Percentiles rank a stretch among this genome's conserved stretches.
phyloP scores from a whole-genome alignment of 2,797 vertebrate genomes.

The Masticophis lateralis region DNA sequence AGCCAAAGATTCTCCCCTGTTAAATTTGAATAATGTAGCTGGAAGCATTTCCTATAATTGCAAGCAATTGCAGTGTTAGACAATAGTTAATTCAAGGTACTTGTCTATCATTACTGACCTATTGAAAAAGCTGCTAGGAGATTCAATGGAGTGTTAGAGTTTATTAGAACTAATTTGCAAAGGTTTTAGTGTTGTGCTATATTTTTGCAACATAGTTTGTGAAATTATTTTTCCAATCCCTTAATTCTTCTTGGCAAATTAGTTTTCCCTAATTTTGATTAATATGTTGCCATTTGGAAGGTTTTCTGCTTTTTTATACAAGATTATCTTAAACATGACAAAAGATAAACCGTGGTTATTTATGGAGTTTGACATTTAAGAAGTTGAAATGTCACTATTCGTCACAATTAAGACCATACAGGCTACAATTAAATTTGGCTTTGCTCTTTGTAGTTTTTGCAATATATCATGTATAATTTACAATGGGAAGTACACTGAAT shows the following conservation, averaged over 20 bases:
- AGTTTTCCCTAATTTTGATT: not conserved
- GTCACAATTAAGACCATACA: not conserved
- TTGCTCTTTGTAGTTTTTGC: not conserved
- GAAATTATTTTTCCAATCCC: not conserved
- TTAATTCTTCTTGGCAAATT: not conserved
- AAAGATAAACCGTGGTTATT: not conserved
- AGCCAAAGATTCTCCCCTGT: not conserved
- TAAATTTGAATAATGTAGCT: not conserved
- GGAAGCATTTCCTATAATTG: not conserved
- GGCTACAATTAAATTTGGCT: not conserved
- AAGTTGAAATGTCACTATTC: not conserved
- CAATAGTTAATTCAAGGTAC: not conserved
- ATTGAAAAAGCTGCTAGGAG: not conserved
- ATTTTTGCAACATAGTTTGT: not conserved
- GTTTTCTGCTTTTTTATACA: not conserved
- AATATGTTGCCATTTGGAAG: not conserved
- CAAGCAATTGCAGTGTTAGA: no score
- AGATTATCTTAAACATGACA: not conserved
- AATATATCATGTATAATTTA: not conserved
- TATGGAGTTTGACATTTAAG: conserved; percentile 1
- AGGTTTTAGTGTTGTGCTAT: not conserved
- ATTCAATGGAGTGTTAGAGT: not conserved
- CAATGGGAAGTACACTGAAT: no score
- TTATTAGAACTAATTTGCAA: not conserved
- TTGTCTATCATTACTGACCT: not conserved